Base-by-base conservation (phyloP, 2,888 invertebrate species). In the Amitus sp. region DNA sequence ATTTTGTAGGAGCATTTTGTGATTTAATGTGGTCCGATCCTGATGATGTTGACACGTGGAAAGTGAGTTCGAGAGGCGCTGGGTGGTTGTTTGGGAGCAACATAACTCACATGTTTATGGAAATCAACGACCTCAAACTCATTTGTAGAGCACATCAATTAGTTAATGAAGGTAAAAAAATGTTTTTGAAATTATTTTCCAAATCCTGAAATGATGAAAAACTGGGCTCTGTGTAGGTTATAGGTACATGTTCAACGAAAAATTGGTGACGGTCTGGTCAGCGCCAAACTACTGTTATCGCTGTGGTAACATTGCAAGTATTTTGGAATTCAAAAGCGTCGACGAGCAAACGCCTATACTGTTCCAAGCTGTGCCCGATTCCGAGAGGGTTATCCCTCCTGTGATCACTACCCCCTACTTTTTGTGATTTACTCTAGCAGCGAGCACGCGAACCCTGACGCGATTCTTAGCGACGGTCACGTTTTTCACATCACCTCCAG, bases 21-120 rank as follows among this genome's bases (percentile, higher is more conserved):
- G 99, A 98, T 88, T 87, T 99, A 69, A 92, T 99, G 48, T 99
- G 99, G 99, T 98, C 98, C 2, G 99, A 99, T 84, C 99, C 99
- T 27, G 98, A 98, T 77, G 97, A 98, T 77, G 92, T 97, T 53
- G 93, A 96, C 63, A 90, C 90, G 72, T 98, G 98, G 96, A 88
- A 92, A 34, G 89, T 95, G 51, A 96, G 96, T 84, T 97, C 98
- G 0, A 87, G 98, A 70, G 98, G 98, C 28, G 98, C 98, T 50
- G 98, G 98, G 10, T 98, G 97, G 94, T 84, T 99, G 46, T 99
- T 99, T 84, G 98, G 99, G 27, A 90, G 93, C 70, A 90, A 90
- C 82, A 96, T 98, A 43, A 96, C 97, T 40, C 92, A 95, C 78
- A 90, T 93, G 83, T 99, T 99, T 84, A 94, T 98, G 89, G 87